phyloP scores from a whole-genome alignment of 2,113 vertebrate species.

The Motacilla tschutschensis region DNA sequence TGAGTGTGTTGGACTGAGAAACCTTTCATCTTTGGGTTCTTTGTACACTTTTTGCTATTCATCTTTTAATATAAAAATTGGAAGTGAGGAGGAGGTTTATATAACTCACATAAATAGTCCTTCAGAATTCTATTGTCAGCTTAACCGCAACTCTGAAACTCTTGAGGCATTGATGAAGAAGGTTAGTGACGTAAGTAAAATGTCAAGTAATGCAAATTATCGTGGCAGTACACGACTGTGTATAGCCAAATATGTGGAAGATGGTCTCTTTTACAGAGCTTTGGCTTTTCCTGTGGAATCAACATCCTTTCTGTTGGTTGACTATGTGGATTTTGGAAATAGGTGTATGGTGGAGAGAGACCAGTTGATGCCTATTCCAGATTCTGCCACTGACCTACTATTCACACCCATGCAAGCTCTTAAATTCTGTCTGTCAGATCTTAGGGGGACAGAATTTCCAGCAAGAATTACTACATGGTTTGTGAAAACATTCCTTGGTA shows the following conservation, averaged over 20 bases:
- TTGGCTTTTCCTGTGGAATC: constrained; percentile 65
- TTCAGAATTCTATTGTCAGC: constrained; percentile 86
- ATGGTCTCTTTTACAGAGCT: constrained; percentile 85
- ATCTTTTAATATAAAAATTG: constrained; percentile 75
- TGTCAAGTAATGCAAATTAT: background rate
- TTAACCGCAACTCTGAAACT: constrained; percentile 77
- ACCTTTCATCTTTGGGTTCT: constrained; percentile 42
- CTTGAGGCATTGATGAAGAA: constrained; percentile 72
- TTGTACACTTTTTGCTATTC: constrained; percentile 84
- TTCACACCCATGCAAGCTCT: constrained; percentile 89
- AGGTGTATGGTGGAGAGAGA: constrained; percentile 72
- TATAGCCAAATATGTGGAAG: constrained; percentile 80
- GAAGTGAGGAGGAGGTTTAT: constrained; percentile 80
- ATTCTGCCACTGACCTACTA: constrained; percentile 76
- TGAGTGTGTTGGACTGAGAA: background rate
- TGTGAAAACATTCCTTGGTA: constrained; percentile 70
- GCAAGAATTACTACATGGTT: constrained; percentile 80
- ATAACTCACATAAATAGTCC: constrained; percentile 80
- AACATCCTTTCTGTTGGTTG: constrained; percentile 66
- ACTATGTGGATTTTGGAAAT: constrained; percentile 94
- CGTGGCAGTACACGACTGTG: constrained; percentile 63
- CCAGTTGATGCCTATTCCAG: constrained; percentile 77
- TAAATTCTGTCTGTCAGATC: constrained; percentile 74
- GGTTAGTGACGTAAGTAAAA: constrained; percentile 62
- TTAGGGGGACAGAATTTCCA: constrained; percentile 67